A percentile compares a stretch with the other conserved stretches of the same genome.
Conservation (phyloP, 2,888 invertebrate species). For the Ethmia dodecea region DNA sequence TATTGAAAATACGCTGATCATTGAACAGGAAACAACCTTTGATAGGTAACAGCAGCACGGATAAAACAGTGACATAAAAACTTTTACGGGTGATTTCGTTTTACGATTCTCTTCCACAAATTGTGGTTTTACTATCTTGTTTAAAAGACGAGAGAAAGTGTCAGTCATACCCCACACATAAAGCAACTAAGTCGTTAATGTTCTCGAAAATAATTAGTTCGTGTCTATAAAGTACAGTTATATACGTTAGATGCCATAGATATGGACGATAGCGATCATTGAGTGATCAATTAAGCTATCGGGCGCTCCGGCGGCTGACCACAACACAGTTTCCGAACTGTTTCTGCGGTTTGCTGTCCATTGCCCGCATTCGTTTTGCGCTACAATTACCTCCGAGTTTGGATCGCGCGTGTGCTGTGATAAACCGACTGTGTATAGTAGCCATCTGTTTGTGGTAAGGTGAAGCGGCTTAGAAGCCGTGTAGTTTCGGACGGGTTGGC, state of each 20-base stretch:
- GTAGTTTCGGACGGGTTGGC: conserved; percentile 37
- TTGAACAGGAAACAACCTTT: too few species aligned
- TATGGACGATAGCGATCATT: conserved; percentile 30
- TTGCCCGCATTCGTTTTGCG: conserved; percentile 45
- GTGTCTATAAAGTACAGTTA: conserved; percentile 36
- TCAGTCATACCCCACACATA: background rate
- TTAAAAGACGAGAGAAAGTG: too few species aligned
- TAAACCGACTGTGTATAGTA: conserved; percentile 38
- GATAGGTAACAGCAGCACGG: too few species aligned
- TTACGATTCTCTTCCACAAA: too few species aligned
- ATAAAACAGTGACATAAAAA: too few species aligned
- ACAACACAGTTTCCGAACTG: conserved; percentile 54
- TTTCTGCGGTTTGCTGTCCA: conserved; percentile 55
- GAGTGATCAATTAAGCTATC: conserved; percentile 55
- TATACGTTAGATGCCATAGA: conserved; percentile 17
- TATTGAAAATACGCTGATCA: too few species aligned
- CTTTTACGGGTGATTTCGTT: too few species aligned
- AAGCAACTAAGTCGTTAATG: background rate
- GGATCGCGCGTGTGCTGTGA: conserved; percentile 27
- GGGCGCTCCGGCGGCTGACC: conserved; percentile 37
- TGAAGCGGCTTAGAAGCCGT: conserved; percentile 23
- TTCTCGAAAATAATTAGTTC: conserved; percentile 34
- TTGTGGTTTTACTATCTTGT: too few species aligned
- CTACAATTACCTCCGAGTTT: conserved; percentile 36
- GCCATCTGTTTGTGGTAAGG: conserved; percentile 11